Evolutionary conservation across 2,888 invertebrate genomes (phyloP).

Genomic region (Mylabris sibirica): DNA sequence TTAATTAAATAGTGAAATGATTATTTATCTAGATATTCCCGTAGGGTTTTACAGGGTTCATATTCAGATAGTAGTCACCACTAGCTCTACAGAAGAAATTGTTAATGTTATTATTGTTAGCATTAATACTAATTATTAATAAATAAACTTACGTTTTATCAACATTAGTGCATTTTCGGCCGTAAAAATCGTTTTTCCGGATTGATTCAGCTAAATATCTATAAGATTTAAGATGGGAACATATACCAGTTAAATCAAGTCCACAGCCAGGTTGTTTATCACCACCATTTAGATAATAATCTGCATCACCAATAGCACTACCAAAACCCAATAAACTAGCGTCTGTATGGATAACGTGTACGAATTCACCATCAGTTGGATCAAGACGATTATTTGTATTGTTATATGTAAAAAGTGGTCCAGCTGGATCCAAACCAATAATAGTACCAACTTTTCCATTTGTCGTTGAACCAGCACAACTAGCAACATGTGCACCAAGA

Average conservation of each 20-base stretch:
- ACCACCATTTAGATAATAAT: slow-evolving; percentile 58
- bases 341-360: no score
- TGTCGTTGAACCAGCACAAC: no score
- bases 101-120: slow-evolving; percentile 6
- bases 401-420: no score
- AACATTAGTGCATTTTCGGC: slow-evolving; percentile 32
- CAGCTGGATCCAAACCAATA: no score
- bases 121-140: slow-evolving; percentile 13
- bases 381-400: no score
- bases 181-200: slow-evolving; percentile 29
- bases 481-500: no score
- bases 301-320: no score
- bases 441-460: no score
- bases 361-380: no score
- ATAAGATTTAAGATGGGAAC: slow-evolving; percentile 61
- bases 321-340: no score
- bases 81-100: slow-evolving; percentile 51
- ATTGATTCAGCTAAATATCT: slow-evolving; percentile 62
- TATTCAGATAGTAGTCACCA: slow-evolving; percentile 70
- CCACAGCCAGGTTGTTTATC: slow-evolving; percentile 56
- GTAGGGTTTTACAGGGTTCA: slow-evolving; percentile 66
- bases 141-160: slow-evolving; percentile 30
- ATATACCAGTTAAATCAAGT: slow-evolving; percentile 50
- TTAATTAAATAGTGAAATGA: no score
- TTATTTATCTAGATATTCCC: no score